These are phyloP conservation scores for Eidolon helvum DNA, from an alignment of 2,113 vertebrate species.

Conservation along the genomic window DNA sequence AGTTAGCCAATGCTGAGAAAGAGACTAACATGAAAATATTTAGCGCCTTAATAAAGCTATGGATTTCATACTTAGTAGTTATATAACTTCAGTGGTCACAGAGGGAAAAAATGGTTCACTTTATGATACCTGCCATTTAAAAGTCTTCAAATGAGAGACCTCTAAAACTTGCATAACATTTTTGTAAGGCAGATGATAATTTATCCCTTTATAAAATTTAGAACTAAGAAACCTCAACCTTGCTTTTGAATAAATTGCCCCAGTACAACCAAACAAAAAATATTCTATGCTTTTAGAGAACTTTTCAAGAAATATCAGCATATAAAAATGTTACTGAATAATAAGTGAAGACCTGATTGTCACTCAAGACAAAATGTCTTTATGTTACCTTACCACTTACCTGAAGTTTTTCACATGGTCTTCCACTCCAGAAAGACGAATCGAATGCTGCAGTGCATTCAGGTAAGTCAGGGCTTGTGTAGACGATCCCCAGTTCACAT, in stretches of 20 bases:
- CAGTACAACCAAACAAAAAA: not conserved
- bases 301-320: not conserved
- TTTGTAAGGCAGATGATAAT: not conserved
- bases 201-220: not conserved
- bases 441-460: constrained; percentile 94
- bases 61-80: not conserved
- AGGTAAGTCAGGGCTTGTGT: constrained; percentile 98
- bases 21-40: not conserved
- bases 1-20: not conserved
- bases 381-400: constrained; percentile 76
- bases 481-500: constrained; percentile 99
- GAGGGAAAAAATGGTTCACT: not conserved
- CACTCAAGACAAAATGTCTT: not conserved
- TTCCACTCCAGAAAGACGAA: constrained; percentile 95
- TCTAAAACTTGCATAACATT: not conserved
- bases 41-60: not conserved
- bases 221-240: not conserved
- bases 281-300: not conserved
- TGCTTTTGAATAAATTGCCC: not conserved
- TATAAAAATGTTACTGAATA: not conserved
- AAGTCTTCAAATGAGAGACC: not conserved
- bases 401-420: constrained; percentile 99
- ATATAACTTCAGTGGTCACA: not conserved
- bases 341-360: not conserved
- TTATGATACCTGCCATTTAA: not conserved